Evolutionary conservation across 1,140 invertebrate species (phyloP).

Genomic region (Trachelipus rathkii): DNA sequence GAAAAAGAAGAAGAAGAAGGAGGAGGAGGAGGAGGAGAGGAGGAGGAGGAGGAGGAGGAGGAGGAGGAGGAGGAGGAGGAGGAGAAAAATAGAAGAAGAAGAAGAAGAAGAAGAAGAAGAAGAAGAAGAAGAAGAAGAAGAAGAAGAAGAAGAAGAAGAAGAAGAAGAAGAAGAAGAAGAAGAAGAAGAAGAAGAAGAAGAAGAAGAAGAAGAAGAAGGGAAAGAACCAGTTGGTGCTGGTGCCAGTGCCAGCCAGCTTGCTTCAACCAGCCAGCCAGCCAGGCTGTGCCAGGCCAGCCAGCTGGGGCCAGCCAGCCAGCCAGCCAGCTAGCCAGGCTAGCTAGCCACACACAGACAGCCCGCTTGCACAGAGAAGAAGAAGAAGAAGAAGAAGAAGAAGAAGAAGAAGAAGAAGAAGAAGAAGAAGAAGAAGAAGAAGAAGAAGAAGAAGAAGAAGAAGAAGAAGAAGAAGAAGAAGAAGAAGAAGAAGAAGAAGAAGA

Average conservation of each 20-base stretch:
- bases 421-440: background rate
- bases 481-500: background rate
- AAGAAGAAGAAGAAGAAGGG: too few species aligned
- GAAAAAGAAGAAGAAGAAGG: background rate
- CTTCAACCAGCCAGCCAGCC: too few species aligned
- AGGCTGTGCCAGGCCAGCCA: too few species aligned
- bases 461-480: background rate
- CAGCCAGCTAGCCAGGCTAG: too few species aligned
- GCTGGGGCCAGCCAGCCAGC: too few species aligned
- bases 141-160: conserved; percentile 9
- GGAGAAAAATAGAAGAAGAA: too few species aligned
- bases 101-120: conserved; percentile 9
- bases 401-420: background rate
- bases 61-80: background rate
- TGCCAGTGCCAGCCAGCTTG: too few species aligned
- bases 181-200: background rate
- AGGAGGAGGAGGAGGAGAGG: background rate
- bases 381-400: background rate
- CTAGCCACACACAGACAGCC: too few species aligned
- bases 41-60: background rate
- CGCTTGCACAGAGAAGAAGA: too few species aligned
- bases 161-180: background rate
- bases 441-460: background rate
- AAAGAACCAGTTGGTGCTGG: too few species aligned
- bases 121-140: conserved; percentile 9